These are phyloP conservation scores for Syrmaticus mikado DNA, from an alignment of 2,113 vertebrate species.

Conservation along the genomic window DNA sequence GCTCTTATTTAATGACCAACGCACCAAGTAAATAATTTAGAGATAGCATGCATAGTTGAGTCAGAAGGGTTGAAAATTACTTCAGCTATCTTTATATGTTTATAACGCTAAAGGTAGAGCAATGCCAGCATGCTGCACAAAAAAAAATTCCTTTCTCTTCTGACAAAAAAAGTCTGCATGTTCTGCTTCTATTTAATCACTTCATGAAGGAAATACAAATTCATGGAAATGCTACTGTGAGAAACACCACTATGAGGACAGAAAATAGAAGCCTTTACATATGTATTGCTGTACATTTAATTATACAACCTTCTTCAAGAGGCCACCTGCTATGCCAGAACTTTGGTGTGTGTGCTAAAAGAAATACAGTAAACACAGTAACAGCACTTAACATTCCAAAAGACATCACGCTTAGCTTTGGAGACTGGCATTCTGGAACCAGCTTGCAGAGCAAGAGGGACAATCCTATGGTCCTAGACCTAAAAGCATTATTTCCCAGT, in stretches of 20 bases:
- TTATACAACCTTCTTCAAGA: background rate
- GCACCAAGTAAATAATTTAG: background rate
- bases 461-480: background rate
- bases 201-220: background rate
- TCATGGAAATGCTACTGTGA: background rate
- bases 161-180: background rate
- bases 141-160: background rate
- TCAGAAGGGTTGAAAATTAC: background rate
- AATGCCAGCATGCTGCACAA: fast-evolving
- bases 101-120: background rate
- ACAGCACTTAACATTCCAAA: background rate
- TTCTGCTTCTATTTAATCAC: background rate
- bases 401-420: fast-evolving
- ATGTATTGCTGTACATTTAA: background rate
- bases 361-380: background rate
- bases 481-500: background rate
- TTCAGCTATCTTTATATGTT: background rate
- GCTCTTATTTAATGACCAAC: background rate
- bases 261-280: background rate
- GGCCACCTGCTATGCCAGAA: fast-evolving
- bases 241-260: background rate
- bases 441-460: background rate
- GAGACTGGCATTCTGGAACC: fast-evolving
- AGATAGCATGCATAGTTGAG: background rate
- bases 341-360: background rate